phyloP scores from a whole-genome alignment of 2,113 vertebrate genomes.

The Platysternon megacephalum region DNA sequence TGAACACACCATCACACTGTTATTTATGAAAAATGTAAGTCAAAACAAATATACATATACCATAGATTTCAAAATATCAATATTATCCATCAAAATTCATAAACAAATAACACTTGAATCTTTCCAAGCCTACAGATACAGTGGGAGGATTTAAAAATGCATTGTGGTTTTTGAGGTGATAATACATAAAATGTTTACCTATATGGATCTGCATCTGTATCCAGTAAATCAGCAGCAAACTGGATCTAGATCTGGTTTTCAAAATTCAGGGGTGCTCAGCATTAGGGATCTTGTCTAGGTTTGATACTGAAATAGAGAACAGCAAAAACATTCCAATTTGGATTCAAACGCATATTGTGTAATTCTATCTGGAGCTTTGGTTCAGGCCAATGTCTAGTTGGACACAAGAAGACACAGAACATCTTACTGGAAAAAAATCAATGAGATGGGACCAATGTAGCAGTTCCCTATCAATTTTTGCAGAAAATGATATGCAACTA shows the following conservation, averaged over 20 bases:
- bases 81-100: background rate
- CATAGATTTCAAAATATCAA: background rate
- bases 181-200: background rate
- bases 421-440: background rate
- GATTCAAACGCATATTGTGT: background rate
- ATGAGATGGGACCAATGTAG: background rate
- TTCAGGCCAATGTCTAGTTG: background rate
- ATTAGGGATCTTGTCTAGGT: background rate
- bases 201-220: background rate
- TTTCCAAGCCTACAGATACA: background rate
- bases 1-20: too few species aligned
- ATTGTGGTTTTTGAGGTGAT: background rate
- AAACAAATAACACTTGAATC: background rate
- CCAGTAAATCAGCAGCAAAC: background rate
- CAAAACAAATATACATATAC: background rate
- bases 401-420: background rate
- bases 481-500: background rate
- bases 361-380: background rate
- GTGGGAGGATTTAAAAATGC: background rate
- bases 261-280: background rate
- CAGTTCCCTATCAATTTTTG: background rate
- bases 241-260: background rate
- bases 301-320: background rate
- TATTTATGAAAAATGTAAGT: background rate
- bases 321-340: background rate